A percentile compares a stretch with the other conserved stretches of the same genome.
These are phyloP conservation scores for Actinemys pallida DNA, from an alignment of 2,113 vertebrate genomes.

Conservation along the genomic window DNA sequence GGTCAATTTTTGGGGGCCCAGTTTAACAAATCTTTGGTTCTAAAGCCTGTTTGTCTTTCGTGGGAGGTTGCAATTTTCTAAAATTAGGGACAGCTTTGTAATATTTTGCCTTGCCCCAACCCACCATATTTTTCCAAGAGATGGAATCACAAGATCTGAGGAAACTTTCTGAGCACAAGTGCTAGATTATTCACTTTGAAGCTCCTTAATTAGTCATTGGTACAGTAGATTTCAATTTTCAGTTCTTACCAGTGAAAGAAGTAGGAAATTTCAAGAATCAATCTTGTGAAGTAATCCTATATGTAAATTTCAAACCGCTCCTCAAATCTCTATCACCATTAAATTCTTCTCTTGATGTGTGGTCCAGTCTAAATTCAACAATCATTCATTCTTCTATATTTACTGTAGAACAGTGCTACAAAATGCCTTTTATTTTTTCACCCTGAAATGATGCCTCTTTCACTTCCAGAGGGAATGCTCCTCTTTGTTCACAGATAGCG, in stretches of 20 bases:
- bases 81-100: background rate
- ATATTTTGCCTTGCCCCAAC: background rate
- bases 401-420: background rate
- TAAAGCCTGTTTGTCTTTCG: background rate
- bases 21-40: background rate
- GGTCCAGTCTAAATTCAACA: background rate
- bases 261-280: constrained; percentile 5
- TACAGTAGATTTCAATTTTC: constrained; percentile 7
- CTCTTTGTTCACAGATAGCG: background rate
- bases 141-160: background rate
- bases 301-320: background rate
- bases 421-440: background rate
- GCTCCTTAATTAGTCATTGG: background rate
- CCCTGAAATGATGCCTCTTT: background rate
- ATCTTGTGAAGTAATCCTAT: background rate
- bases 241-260: background rate
- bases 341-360: constrained; percentile 7
- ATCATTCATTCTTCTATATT: background rate
- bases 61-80: background rate
- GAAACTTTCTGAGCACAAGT: background rate
- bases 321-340: background rate
- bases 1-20: background rate
- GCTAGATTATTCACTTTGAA: background rate
- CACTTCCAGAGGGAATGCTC: background rate
- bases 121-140: background rate